phyloP scores from a whole-genome alignment of 2,888 invertebrate genomes.

The Hydrotaea cyrtoneurina region DNA sequence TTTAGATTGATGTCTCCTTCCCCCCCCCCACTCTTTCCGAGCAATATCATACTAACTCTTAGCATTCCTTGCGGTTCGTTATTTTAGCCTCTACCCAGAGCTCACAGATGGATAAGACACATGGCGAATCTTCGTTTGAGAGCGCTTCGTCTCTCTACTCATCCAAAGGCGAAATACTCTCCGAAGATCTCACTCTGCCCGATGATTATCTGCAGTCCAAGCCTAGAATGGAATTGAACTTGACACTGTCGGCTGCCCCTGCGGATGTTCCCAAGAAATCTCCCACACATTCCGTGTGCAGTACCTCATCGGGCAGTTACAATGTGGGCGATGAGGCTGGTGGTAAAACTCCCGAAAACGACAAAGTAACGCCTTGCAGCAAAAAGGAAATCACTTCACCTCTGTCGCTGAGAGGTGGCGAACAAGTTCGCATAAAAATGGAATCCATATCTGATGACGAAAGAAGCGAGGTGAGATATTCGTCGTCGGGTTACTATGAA shows the following conservation, averaged over 20 bases:
- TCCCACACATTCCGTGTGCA: constrained; percentile 83
- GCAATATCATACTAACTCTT: too few relatives aligned
- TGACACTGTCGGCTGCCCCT: constrained; percentile 61
- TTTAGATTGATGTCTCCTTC: constrained; percentile 45
- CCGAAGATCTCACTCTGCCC: constrained; percentile 83
- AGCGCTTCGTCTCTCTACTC: constrained; percentile 92
- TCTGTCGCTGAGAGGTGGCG: constrained; percentile 30
- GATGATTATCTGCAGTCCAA: constrained; percentile 65
- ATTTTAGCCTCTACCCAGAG: constrained; percentile 79
- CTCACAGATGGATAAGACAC: constrained; percentile 82
- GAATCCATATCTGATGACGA: constrained; percentile 86
- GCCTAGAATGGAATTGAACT: constrained; percentile 57
- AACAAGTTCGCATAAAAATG: constrained; percentile 79
- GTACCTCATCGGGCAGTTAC: constrained; percentile 84
- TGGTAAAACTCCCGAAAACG: constrained; percentile 66
- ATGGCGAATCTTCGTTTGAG: constrained; percentile 93
- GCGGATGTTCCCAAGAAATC: constrained; percentile 75
- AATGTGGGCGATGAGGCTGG: constrained; percentile 79
- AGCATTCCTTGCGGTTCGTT: not conserved
- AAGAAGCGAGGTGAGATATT: constrained; percentile 85
- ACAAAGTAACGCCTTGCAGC: constrained; percentile 16
- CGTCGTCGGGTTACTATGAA: constrained; percentile 88
- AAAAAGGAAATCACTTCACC: constrained; percentile 62
- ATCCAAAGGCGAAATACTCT: constrained; percentile 86
- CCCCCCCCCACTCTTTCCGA: not conserved